Evolutionary conservation across 2,113 vertebrate species (phyloP), one percentile per base, ranked within the genome.

Genomic region (Atherinomorus stipes): DNA sequence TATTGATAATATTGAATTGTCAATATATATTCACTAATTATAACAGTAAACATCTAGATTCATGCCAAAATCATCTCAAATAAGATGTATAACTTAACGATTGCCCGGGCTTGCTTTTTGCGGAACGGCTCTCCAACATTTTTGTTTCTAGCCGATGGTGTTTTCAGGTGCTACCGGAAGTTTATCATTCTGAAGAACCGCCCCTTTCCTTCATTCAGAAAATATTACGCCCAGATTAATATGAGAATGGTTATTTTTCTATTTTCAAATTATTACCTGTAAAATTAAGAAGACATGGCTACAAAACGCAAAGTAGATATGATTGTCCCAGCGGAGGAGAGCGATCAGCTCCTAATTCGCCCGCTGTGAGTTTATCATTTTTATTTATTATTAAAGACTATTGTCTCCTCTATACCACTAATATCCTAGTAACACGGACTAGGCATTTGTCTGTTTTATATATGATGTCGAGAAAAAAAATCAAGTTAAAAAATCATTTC

Each of bases 341-440:
- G 97, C 52, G 97, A 99, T 81, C 97, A 99, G 92, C 94, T 99
- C 9, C 94, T 98, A 2, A 98, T 99, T 72, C 95, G 97, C 71
- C 98, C 98, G 12, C 92, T 99, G 98, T 99, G 90, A 95, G 96
- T 81, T 60, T 10, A 25, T 51, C 2, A 19, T 10, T 37, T 40
- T 12, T 31, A 42, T 51, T 51, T 26, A 37, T 25, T 38, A 38
- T 4, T 60, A 57, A n/a, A 31, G n/a, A n/a, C n/a, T n/a, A n/a
- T n/a, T n/a, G n/a, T 28, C 6, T 28, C 3, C 6, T 28, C 28
- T 28, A 28, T 28, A 28, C 28, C 6, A 6, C 28, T 28, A 28
- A 28, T 28, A 28, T 28, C 28, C 28, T 3, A 28, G 3, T 28
- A 28, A 28, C 28, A 28, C 28, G 6, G 6, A 28, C 6, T 28